phyloP scores from a whole-genome alignment of 1,140 invertebrate genomes.

The Gonioctena quinquepunctata region DNA sequence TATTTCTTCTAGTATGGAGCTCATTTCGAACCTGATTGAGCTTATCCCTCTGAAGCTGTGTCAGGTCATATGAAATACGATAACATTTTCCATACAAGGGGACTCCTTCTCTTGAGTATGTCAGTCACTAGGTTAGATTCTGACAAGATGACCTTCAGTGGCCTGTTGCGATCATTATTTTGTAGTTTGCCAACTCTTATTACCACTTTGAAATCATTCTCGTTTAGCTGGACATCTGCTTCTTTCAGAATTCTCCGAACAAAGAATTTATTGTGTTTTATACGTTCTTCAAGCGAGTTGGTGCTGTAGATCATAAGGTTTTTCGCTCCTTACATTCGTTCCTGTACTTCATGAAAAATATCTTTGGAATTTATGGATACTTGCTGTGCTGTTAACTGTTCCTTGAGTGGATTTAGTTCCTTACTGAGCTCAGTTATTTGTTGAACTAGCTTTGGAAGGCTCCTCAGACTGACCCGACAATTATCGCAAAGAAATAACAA shows the following conservation, averaged over 20 bases:
- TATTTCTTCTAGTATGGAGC: not conserved
- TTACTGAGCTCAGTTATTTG: not conserved
- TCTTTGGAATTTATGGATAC: not conserved
- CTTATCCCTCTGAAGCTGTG: not conserved
- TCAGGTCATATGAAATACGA: not conserved
- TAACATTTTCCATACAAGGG: not conserved
- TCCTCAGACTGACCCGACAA: not conserved
- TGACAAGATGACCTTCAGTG: not conserved
- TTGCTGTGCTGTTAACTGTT: not conserved
- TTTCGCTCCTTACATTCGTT: too few species aligned
- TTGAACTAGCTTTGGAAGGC: not conserved
- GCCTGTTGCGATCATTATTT: not conserved
- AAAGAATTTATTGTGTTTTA: not conserved
- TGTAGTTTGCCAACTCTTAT: not conserved
- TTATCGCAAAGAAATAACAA: not conserved
- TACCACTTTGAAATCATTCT: not conserved
- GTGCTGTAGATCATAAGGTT: not conserved
- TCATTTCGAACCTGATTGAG: not conserved
- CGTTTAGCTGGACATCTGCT: not conserved
- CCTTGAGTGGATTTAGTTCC: not conserved
- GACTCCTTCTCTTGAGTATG: not conserved
- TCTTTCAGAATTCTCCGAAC: not conserved
- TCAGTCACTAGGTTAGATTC: not conserved
- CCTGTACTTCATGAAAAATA: not conserved
- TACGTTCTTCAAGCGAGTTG: not conserved